Percentiles rank a stretch among this genome's conserved stretches.
These are phyloP conservation scores for Progne subis DNA, from an alignment of 2,113 vertebrate genomes.

Conservation along the genomic window DNA sequence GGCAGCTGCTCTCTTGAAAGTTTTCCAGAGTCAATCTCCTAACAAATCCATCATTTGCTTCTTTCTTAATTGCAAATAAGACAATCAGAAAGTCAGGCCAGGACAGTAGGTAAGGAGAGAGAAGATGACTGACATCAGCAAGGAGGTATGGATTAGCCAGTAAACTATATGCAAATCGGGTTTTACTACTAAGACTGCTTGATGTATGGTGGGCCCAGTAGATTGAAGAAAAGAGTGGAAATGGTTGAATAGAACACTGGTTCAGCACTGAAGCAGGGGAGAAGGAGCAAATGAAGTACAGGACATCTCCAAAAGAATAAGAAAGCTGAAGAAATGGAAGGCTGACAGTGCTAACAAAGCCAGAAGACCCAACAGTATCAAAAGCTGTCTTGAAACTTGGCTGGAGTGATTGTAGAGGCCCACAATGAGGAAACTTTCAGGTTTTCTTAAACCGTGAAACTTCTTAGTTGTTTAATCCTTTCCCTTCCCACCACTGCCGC, in stretches of 20 bases:
- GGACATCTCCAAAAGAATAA: not conserved
- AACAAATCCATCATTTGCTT: not conserved
- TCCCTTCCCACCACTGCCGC: not conserved
- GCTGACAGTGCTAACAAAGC: fast-evolving
- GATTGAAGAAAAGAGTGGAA: not conserved
- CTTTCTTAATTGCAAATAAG: not conserved
- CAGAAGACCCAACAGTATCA: not conserved
- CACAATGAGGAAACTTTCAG: not conserved
- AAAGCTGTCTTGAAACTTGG: not conserved
- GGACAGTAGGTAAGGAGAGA: not conserved
- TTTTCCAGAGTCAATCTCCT: not conserved
- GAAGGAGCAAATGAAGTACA: not conserved
- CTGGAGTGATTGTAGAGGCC: not conserved
- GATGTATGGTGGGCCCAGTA: too few species aligned
- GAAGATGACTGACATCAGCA: not conserved
- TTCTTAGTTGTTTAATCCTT: not conserved
- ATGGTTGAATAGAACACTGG: not conserved
- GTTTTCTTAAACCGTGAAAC: not conserved
- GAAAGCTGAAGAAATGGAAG: not conserved
- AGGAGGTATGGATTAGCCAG: not conserved
- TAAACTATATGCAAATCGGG: not conserved
- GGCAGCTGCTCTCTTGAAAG: not conserved
- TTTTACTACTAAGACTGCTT: not conserved
- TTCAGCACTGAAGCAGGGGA: not conserved
- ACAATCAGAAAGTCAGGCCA: not conserved